Conservation (phyloP, 2,113 vertebrate genomes). For the Phrynocephalus versicolor region DNA sequence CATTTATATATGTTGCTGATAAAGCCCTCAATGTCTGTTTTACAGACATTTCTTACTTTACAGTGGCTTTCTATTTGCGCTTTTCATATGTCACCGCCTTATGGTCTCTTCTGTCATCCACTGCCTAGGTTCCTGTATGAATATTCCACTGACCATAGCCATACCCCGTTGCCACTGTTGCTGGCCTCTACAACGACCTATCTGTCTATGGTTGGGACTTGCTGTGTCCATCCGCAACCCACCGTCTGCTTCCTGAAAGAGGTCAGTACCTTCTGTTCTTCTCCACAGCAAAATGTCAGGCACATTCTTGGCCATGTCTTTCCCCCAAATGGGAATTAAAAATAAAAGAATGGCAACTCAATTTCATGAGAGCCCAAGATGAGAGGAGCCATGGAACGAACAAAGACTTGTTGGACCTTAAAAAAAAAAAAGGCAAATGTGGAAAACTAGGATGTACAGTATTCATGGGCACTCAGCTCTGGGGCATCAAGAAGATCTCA, state of each 20-base stretch:
- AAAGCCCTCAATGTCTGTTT: too few relatives aligned
- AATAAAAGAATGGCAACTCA: too few relatives aligned
- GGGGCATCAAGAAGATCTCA: not conserved
- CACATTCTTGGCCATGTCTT: not conserved
- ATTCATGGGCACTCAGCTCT: not conserved
- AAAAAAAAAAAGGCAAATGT: too few relatives aligned
- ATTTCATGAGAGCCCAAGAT: not conserved
- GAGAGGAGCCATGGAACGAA: not conserved
- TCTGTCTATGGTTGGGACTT: conserved; percentile 68
- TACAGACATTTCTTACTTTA: too few relatives aligned
- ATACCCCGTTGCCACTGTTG: conserved; percentile 74
- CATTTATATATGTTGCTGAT: too few relatives aligned
- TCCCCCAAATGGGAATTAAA: not conserved
- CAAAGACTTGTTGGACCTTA: too few relatives aligned
- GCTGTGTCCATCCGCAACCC: conserved; percentile 60
- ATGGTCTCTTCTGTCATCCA: not conserved
- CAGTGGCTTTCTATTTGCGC: too few relatives aligned
- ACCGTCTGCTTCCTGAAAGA: conserved; percentile 68
- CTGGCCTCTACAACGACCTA: conserved; percentile 66
- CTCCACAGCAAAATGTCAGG: not conserved
- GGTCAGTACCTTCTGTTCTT: conserved; percentile 49
- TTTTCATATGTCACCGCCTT: not conserved
- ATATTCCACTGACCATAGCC: conserved; percentile 75
- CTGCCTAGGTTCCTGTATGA: conserved; percentile 74
- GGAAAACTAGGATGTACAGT: not conserved